phyloP scores from a whole-genome alignment of 2,797 vertebrate species.

The Enteromius treurensis region DNA sequence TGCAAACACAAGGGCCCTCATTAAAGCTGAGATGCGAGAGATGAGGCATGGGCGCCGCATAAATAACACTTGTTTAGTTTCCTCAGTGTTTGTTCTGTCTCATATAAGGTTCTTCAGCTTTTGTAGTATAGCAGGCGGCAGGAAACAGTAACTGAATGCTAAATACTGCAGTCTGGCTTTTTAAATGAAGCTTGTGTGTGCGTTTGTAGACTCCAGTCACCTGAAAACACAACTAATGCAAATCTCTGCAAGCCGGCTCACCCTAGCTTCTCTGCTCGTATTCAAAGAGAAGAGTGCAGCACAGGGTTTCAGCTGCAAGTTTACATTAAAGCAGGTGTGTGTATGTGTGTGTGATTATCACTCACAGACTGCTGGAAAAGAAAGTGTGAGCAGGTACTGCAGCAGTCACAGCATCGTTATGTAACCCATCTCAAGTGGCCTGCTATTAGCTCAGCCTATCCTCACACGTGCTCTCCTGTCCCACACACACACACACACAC shows the following conservation, averaged over 20 bases:
- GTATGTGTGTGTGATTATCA: conserved; percentile 56
- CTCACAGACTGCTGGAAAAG: conserved; percentile 16
- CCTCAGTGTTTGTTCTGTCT: not conserved
- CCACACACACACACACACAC: conserved; percentile 42
- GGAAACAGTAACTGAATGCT: conserved; percentile 54
- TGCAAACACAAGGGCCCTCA: conserved; percentile 30
- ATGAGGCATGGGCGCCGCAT: conserved; percentile 37
- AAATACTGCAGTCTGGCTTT: conserved; percentile 45
- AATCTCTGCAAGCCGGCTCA: not conserved
- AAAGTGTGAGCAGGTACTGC: conserved; percentile 63
- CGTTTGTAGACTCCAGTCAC: conserved; percentile 1
- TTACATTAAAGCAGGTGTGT: conserved; percentile 38
- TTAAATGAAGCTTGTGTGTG: conserved; percentile 1
- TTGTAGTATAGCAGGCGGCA: conserved; percentile 23
- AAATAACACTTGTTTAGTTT: conserved; percentile 23
- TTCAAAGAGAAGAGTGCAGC: conserved; percentile 9
- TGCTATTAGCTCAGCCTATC: conserved; percentile 79
- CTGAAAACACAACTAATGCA: conserved; percentile 10
- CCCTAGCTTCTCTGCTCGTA: not conserved
- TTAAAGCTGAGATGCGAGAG: conserved; percentile 25
- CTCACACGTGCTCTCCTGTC: conserved; percentile 72
- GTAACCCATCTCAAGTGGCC: conserved; percentile 81
- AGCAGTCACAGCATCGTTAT: conserved; percentile 74
- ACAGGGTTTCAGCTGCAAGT: not conserved
- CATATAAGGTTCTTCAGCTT: not conserved